Base-by-base conservation (phyloP, 2,888 invertebrate species). In the Mystacides longicornis region DNA sequence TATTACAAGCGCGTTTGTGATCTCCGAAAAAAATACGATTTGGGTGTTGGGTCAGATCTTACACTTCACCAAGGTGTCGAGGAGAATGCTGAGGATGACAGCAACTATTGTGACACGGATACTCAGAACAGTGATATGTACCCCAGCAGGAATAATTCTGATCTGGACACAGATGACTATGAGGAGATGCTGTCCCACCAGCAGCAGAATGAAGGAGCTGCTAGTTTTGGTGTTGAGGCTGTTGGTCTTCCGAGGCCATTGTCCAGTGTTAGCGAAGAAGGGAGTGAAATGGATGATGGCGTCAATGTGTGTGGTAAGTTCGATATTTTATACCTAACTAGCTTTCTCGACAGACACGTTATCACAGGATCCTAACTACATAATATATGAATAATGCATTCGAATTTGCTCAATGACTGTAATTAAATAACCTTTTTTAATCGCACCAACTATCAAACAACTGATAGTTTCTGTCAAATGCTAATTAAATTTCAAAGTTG, bases 121-220 rank as follows among this genome's bases (percentile, higher is more conserved):
- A 14, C 54, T 14, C 37, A 37, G 14, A 14, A 37, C 3, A 37
- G 37, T 37, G 37, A 37, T 4, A 3, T 14, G 37, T 37, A 37
- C 16, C n/a, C n/a, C n/a, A 37, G 16, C 16, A 37, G 16, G 3
- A 55, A 53, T 2, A 55, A 55, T 43, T 60, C 60, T 1, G 60
- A 60, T 23, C 11, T 55, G 42, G 60, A 60, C 18, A 57, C 51
- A 43, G 60, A 60, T n/a, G 60, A 60, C 21, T 60, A 54, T 22
- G 60, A 60, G 21, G 56, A 54, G 2, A 60, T 60, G 7, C 37
- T 60, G 19, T 46, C 53, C 1, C 43, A 33, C 22, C 55, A 51
- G 42, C n/a, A 37, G n/a, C 48, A 31, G 23, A 27, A 23, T 18
- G 19, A 3, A 7, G 20, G 3, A 1, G 18, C 9, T 9, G 43